phyloP scores from a whole-genome alignment of 2,113 vertebrate species.

The Uropsilus gracilis region DNA sequence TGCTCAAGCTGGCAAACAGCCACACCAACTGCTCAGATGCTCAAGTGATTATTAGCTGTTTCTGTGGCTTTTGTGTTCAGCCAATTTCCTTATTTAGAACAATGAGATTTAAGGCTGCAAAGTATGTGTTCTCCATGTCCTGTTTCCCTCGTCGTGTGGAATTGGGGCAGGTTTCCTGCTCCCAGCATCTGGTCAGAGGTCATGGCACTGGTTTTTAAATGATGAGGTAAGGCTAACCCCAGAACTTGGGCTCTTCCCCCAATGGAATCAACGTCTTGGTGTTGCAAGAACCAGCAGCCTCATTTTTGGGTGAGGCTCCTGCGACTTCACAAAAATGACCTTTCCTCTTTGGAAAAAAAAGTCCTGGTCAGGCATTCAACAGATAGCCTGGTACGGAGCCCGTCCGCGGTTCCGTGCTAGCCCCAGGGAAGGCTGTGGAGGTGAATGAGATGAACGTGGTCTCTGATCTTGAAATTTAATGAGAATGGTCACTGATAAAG shows the following conservation, averaged over 20 bases:
- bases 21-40: not conserved
- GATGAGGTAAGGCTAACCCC: not conserved
- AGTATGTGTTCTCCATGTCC: constrained; percentile 4
- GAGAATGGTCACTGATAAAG: not conserved
- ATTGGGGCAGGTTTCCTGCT: not conserved
- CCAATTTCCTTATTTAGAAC: constrained; percentile 49
- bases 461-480: not conserved
- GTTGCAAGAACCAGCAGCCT: too few species aligned
- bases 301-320: not conserved
- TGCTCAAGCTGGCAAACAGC: constrained; percentile 14
- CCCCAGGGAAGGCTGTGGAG: too few species aligned
- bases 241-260: not conserved
- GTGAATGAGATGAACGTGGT: not conserved
- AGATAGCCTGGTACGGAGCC: not conserved
- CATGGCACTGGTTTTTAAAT: not conserved
- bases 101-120: constrained; percentile 46
- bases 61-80: constrained; percentile 10
- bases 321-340: not conserved
- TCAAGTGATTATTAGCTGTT: not conserved
- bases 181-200: constrained; percentile 57
- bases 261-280: not conserved
- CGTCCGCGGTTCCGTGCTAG: not conserved
- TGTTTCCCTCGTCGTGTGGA: not conserved
- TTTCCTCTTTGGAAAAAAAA: constrained; percentile 31
- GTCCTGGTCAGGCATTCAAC: not conserved